Base-by-base conservation (phyloP, 2,888 invertebrate genomes). In the Agrochola macilenta region DNA sequence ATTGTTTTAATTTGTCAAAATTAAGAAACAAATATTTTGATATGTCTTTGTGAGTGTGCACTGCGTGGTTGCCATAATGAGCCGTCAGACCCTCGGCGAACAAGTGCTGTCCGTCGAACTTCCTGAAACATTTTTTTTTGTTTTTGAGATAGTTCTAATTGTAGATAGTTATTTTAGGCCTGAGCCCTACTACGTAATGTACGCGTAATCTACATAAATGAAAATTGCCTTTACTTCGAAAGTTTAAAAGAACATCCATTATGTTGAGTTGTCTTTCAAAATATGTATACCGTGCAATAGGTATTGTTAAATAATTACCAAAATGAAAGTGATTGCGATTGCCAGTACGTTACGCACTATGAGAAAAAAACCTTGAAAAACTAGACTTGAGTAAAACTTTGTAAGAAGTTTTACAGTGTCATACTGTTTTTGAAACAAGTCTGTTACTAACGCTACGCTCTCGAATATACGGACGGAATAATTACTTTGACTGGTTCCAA, bases 11-110 rank as follows among this genome's bases (percentile, higher is more conserved):
- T 80, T 64, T 43, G 12, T 35, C 11, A 52, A 49, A 20, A 43
- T 78, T 87, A 90, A 0, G 96, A 96, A 60, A 96, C 92, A 85
- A 94, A 93, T 86, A 96, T 96, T 93, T 95, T 96, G 5, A 96
- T 96, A 83, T 95, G 96, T 52, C 94, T 91, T 89, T 95, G 92
- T 39, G 90, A 88, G 81, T 88, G 90, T 64, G 90, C 90, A 83
- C 88, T 92, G 49, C 94, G 92, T 66, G 94, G 91, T 84, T 94
- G 94, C n/a, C 95, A 80, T 77, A 96, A 89, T 5, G 96, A 95
- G 7, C 96, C 96, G 88, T 96, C 96, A 64, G 96, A 96, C 74
- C 95, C 94, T 61, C 96, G 93, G 35, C 96, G 94, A 64, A 96
- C 92, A 71, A 96, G 91, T 17, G 95, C 93, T 61, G 95, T 95